A percentile compares a stretch with the other conserved stretches of the same genome.
These are phyloP conservation scores for Colinus virginianus DNA, from an alignment of 2,113 vertebrate species.

Conservation along the genomic window DNA sequence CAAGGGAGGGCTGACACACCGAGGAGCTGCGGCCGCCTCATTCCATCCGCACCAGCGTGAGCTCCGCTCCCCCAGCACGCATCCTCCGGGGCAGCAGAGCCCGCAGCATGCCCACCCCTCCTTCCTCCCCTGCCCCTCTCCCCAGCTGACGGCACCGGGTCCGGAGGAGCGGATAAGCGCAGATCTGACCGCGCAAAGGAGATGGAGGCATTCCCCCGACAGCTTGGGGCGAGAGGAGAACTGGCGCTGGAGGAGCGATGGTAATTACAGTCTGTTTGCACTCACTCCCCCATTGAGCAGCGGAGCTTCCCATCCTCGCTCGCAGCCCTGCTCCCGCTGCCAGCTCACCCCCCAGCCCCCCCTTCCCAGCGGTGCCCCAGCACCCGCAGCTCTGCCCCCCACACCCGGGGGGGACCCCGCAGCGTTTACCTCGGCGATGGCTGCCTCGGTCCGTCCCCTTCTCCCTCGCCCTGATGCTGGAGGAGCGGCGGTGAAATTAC, in stretches of 20 bases:
- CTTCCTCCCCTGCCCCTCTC: not conserved
- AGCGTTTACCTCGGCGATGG: fast-evolving
- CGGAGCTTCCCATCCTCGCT: slow-evolving; percentile 57
- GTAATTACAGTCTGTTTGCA: slow-evolving; percentile 65
- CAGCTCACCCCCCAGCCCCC: not conserved
- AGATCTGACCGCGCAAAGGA: slow-evolving; percentile 6
- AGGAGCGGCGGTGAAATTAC: slow-evolving; percentile 1
- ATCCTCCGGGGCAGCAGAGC: not conserved
- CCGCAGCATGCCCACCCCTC: not conserved
- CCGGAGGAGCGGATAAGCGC: not conserved
- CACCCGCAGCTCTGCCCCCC: not conserved
- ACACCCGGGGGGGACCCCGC: not conserved
- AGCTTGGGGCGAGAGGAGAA: slow-evolving; percentile 52
- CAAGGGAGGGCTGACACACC: not conserved
- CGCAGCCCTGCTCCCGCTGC: slow-evolving; percentile 57
- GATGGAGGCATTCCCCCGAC: slow-evolving; percentile 61
- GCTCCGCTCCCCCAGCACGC: not conserved
- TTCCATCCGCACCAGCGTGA: no score
- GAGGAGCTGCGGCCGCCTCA: not conserved
- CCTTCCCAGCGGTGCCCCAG: not conserved
- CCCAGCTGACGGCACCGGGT: slow-evolving; percentile 8
- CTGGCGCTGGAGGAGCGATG: slow-evolving; percentile 50
- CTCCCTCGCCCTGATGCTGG: not conserved
- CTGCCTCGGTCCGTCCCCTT: not conserved
- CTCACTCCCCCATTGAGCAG: slow-evolving; percentile 51